phyloP scores from a whole-genome alignment of 2,888 invertebrate genomes.

The Opisthograptis luteolata region DNA sequence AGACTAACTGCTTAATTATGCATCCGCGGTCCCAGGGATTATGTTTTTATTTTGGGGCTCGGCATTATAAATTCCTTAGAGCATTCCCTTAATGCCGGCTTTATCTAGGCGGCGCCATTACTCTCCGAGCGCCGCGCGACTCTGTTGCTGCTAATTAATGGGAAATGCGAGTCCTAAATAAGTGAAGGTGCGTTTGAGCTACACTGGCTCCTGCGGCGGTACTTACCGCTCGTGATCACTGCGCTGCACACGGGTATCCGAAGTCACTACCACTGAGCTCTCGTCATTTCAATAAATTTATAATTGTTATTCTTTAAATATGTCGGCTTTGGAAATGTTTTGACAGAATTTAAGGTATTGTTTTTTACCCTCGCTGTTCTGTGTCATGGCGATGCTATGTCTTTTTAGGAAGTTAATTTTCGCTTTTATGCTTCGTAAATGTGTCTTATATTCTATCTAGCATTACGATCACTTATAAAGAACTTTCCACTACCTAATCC shows the following conservation, averaged over 20 bases:
- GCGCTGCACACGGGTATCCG: background rate
- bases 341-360: background rate
- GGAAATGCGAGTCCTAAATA: constrained; percentile 17
- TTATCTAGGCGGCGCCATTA: constrained; percentile 45
- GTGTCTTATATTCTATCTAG: too few relatives aligned
- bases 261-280: background rate
- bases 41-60: constrained; percentile 69
- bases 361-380: too few relatives aligned
- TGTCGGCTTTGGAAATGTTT: background rate
- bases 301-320: background rate
- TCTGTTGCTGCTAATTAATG: constrained; percentile 22
- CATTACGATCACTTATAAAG: too few relatives aligned
- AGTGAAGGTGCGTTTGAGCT: too few relatives aligned
- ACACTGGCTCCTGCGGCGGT: too few relatives aligned
- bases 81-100: constrained; percentile 59
- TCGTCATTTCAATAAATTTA: too few relatives aligned
- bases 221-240: background rate
- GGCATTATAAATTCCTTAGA: constrained; percentile 68
- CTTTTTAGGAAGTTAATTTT: too few relatives aligned
- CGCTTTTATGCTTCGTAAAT: too few relatives aligned
- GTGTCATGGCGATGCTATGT: too few relatives aligned
- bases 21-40: constrained; percentile 59
- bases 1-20: constrained; percentile 73
- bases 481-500: too few relatives aligned
- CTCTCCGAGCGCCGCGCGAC: constrained; percentile 16